Base-by-base conservation (phyloP, 2,797 vertebrate species). In the Triplophysa bombifrons region DNA sequence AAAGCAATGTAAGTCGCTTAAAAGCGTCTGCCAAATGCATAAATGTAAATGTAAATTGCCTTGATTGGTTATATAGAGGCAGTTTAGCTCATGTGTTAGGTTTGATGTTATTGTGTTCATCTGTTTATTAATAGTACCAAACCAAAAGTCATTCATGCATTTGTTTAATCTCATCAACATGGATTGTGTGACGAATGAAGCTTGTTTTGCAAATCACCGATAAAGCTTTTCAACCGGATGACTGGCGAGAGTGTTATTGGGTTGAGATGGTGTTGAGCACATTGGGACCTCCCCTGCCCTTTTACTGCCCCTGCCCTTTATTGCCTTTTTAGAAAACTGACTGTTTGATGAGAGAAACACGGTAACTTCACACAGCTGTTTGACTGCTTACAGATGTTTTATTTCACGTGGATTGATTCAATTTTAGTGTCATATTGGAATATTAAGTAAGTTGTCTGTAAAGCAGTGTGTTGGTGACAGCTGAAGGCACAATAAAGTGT, bases 311-410 rank as follows among this genome's bases (percentile, higher is more conserved):
- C 34, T 38, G 5, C 0, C 34, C 6, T 38, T 38, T 38, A 38
- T 38, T 8, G 51, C 38, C 64, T 64, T 76, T 76, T 76, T 41
- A 46, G 51, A 0, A 66, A 67, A 76, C 50, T 50, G 16, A 38
- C 58, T 61, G 14, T 77, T 72, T 71, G 51, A 77, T 76, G 67
- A 65, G 60, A 38, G 51, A 58, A 67, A 58, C 74, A 44, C 50
- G 4, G 64, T 67, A 76, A 51, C 64, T 76, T 76, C 51, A 44
- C 20, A n/a, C 63, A 16, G 6, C 22, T 56, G 63, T 65, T 76
- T 53, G 27, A 56, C 41, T 55, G 63, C 50, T 55, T 14, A 55
- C 27, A 13, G 63, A 67, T 63, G 10, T n/a, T 46, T 8, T 34
- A 9, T 34, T 10, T 51, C 5, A 8, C 53, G 30, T 22, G 20